Evolutionary conservation across 2,888 invertebrate species (phyloP).

Genomic region (Agrotis segetum): DNA sequence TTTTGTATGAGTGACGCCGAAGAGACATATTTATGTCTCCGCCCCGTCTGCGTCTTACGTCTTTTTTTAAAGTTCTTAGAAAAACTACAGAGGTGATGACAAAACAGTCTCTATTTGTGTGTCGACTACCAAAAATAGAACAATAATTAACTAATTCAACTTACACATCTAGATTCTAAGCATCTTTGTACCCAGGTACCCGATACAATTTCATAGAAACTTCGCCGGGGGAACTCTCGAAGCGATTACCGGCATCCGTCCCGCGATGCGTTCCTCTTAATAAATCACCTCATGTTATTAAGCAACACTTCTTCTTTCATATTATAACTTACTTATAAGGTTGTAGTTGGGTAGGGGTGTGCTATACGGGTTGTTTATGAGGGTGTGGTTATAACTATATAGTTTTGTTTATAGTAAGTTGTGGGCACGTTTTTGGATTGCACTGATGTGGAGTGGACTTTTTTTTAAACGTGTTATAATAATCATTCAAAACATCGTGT

Average conservation of each 20-base stretch:
- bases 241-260: conserved; percentile 71
- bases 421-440: too few relatives aligned
- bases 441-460: too few relatives aligned
- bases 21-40: too few relatives aligned
- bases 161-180: conserved; percentile 42
- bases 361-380: not conserved
- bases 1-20: too few relatives aligned
- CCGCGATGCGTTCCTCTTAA: conserved; percentile 65
- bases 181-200: conserved; percentile 63
- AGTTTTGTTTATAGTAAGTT: not conserved
- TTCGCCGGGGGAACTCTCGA: conserved; percentile 60
- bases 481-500: too few relatives aligned
- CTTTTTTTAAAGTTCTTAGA: too few relatives aligned
- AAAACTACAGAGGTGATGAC: too few relatives aligned
- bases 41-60: too few relatives aligned
- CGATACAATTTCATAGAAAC: conserved; percentile 75
- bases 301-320: conserved; percentile 69
- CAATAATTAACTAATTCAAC: conserved; percentile 1
- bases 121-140: too few relatives aligned
- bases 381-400: not conserved
- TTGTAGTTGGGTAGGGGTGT: not conserved
- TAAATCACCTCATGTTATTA: conserved; percentile 75
- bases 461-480: too few relatives aligned
- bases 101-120: too few relatives aligned
- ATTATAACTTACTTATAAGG: conserved; percentile 65